Conservation (phyloP, 2,113 vertebrate species). For the Sylvilagus bachmani region DNA sequence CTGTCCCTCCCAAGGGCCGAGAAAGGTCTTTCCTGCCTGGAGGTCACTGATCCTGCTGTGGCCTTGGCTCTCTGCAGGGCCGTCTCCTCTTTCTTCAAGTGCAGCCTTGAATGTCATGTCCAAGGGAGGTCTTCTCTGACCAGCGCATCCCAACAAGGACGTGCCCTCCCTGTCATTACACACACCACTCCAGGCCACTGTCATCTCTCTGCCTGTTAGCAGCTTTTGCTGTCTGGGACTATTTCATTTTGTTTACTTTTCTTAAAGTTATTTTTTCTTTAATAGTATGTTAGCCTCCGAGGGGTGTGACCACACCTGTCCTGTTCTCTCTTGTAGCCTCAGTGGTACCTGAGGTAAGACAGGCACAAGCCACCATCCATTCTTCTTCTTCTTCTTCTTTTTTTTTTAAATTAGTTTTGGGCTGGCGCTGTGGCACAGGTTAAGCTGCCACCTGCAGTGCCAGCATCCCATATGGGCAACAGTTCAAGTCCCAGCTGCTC, state of each 20-base stretch:
- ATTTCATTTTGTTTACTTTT: not conserved
- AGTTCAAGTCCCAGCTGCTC: too few species aligned
- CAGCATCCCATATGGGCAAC: too few species aligned
- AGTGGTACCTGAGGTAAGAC: not conserved
- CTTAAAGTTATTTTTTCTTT: not conserved
- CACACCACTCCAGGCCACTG: not conserved
- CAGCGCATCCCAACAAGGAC: too few species aligned
- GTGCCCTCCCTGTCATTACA: not conserved
- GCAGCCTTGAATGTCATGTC: not conserved
- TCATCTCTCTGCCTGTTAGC: not conserved
- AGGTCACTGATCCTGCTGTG: not conserved
- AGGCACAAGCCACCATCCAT: rapidly evolving
- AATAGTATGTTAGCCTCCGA: not conserved
- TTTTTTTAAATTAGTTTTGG: too few species aligned
- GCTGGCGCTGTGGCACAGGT: too few species aligned
- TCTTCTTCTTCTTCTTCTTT: not conserved
- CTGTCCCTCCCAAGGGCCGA: not conserved
- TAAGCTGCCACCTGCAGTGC: too few species aligned
- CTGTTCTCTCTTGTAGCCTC: not conserved
- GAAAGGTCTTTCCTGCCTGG: not conserved
- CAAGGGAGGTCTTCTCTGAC: not conserved
- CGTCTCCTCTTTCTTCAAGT: not conserved
- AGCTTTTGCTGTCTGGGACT: not conserved
- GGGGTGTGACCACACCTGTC: not conserved
- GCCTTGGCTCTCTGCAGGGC: not conserved